Evolutionary conservation across 2,797 vertebrate genomes (phyloP), one percentile per base, ranked within the genome.

Genomic region (Gallirallus australis): DNA sequence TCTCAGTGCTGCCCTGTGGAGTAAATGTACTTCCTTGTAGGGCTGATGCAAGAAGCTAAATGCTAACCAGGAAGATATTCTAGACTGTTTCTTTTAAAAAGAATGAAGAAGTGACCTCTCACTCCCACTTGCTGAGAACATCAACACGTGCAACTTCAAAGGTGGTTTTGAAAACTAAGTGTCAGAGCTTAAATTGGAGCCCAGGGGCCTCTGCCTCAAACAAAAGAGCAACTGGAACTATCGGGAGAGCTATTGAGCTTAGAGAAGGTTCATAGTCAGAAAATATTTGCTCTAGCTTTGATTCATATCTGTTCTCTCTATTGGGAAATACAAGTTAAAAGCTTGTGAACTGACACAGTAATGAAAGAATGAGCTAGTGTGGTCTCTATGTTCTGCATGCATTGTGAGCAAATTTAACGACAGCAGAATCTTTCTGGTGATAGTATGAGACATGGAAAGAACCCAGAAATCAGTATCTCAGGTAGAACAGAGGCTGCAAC

Each of bases 271-370:
- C 84, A 77, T 23, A 82, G 47, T 71, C 81, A 82, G 63, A 93
- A 95, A 93, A 84, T 87, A 93, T 77, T 90, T 93, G 78, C 83
- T 84, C 69, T 89, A 61, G 47, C 77, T 89, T 91, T 89, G 77
- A 89, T 79, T 82, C 76, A 33, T 91, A 82, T 89, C 77, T 75
- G 35, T 28, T 57, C 57, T 71, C 63, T 64, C 66, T 53, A 75
- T 54, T 66, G 57, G 68, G 81, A 86, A 91, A 91, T 82, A 85
- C 18, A 60, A 65, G 71, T 56, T 75, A 93, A 89, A 82, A 68
- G 81, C 77, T 79, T 79, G 56, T 48, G 65, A 93, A 68, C 45
- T 54, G 60, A 77, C 50, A 76, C 9, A 68, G 54, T 45, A 82
- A 70, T 48, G 60, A 79, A 72, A 71, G 47, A 79, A 50, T 5